Percentiles rank a stretch among this genome's conserved stretches.
Conservation (phyloP, 2,797 vertebrate genomes). For the Gymnopithys bicolor region DNA sequence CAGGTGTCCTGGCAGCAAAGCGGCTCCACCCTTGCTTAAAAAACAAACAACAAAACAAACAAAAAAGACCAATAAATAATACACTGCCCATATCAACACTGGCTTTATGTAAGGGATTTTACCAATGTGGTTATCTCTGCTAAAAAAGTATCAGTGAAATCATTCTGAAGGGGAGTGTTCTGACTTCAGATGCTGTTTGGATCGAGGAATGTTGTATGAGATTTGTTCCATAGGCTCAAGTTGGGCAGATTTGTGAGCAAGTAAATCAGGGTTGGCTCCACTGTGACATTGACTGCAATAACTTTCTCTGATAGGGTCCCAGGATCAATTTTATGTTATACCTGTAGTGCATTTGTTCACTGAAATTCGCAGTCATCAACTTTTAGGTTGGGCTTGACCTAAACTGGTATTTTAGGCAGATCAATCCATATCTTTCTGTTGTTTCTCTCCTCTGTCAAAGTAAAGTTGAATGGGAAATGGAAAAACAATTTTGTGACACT, state of each 20-base stretch:
- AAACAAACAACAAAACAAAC: background rate
- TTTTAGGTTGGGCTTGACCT: background rate
- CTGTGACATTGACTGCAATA: background rate
- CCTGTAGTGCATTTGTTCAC: background rate
- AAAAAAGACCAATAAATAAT: background rate
- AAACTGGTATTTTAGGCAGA: background rate
- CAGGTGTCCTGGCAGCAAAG: background rate
- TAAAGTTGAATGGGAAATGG: background rate
- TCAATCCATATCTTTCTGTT: background rate
- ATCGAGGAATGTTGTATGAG: background rate
- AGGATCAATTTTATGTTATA: background rate
- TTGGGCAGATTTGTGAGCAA: background rate
- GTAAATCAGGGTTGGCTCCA: background rate
- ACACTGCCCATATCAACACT: background rate
- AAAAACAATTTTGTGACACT: background rate
- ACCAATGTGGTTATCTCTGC: background rate
- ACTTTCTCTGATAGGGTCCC: background rate
- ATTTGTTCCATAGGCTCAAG: background rate
- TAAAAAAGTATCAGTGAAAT: background rate
- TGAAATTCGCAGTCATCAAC: background rate
- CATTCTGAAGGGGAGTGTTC: background rate
- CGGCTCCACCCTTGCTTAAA: background rate
- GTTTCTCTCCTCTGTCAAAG: background rate
- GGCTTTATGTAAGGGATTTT: background rate
- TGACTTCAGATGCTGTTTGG: background rate